These are phyloP conservation scores for Smittia sp. DNA, from an alignment of 2,888 invertebrate genomes.

Conservation along the genomic window DNA sequence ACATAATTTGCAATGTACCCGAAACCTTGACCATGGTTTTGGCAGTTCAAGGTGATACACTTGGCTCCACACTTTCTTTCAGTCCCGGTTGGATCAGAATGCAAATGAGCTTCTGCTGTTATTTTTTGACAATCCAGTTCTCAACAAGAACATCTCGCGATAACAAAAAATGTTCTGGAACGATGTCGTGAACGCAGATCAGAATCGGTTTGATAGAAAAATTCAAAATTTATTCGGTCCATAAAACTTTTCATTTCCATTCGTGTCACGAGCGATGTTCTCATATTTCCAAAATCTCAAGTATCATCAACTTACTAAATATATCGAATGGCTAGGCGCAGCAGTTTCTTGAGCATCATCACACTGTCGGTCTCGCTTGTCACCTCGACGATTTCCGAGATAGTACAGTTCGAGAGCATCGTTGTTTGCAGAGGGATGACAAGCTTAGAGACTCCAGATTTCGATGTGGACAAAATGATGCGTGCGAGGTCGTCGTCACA, in stretches of 20 bases:
- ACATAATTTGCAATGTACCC: no score
- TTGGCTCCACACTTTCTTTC: no score
- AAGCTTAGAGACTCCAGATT: neutral
- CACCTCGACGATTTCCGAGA: slow-evolving; percentile 6
- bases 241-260: neutral
- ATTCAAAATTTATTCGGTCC: neutral
- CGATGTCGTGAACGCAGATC: no score
- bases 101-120: no score
- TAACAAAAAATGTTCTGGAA: no score
- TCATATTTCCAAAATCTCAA: no score
- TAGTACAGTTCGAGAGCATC: neutral
- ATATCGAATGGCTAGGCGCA: neutral
- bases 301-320: neutral
- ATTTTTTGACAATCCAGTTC: no score
- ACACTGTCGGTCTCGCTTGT: neutral
- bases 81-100: no score
- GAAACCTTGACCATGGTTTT: no score
- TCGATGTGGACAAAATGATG: neutral
- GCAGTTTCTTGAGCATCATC: neutral
- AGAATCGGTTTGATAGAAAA: neutral
- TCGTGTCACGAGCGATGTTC: neutral
- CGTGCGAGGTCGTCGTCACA: neutral
- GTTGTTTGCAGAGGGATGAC: neutral
- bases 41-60: no score
- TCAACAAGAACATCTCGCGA: no score